Evolutionary conservation across 2,113 vertebrate species (phyloP), one percentile per base, ranked within the genome.

Genomic region (Sebastes schlegelii): DNA sequence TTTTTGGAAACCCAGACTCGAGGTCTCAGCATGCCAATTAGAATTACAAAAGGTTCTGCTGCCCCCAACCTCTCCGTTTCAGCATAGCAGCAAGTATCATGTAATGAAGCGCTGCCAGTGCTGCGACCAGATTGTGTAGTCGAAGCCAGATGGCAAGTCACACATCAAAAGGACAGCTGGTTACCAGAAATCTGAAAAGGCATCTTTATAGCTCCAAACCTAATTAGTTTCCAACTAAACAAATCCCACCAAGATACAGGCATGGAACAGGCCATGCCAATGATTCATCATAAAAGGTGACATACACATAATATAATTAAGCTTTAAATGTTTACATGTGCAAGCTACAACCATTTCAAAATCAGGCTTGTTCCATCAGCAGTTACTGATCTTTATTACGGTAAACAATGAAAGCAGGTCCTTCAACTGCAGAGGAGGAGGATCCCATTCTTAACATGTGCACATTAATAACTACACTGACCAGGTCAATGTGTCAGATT

Each of bases 111-210:
- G 0, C 58, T 61, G 85, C 78, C 80, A 76, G 67, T 2, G 74
- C 73, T 79, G 49, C 45, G 82, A 81, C 71, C 79, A 90, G 86
- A 90, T 57, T 90, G 82, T 13, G 62, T 60, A 81, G 84, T 78
- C 60, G 79, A 90, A 93, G 76, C 86, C 92, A 92, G 91, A 93
- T 94, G 94, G 91, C 84, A 62, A 74, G 43, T 91, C 70, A 60
- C 84, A 93, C 80, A 86, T 93, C 74, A 91, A 91, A 92, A 90
- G 86, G 84, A 82, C 90, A 93, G 92, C 91, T 90, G 93, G 87
- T 77, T 87, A 85, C 83, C 82, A 90, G 82, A 92, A 34, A 76
- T 82, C 85, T 88, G 74, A 62, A 80, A 71, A 79, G 34, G 51
- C 60, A 60, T 85, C 82, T 90, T 85, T 88, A 88, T 77, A 61